phyloP scores from a whole-genome alignment of 2,888 invertebrate genomes.

The Temnothorax ravouxi region DNA sequence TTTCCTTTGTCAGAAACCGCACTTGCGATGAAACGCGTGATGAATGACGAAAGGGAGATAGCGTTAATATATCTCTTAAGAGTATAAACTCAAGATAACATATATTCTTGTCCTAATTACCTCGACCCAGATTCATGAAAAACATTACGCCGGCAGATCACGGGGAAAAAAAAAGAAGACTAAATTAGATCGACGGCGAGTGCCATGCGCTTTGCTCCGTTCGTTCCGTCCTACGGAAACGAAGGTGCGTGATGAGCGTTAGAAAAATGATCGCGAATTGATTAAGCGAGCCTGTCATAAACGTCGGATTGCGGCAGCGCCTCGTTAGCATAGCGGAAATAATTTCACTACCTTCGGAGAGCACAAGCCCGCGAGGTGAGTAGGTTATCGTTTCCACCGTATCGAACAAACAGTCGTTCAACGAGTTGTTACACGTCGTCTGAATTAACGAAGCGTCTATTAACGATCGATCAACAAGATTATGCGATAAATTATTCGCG shows the following conservation, averaged over 20 bases:
- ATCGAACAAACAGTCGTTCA: conserved; percentile 3
- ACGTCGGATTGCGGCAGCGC: conserved; percentile 12
- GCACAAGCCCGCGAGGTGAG: background rate
- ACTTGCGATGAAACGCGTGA: background rate
- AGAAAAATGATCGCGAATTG: conserved; percentile 1
- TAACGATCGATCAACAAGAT: conserved; percentile 15
- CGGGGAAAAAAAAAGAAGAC: background rate
- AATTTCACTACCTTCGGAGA: conserved; percentile 29
- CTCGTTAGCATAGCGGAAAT: conserved; percentile 27
- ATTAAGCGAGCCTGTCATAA: conserved; percentile 17
- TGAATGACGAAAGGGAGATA: conserved; percentile 13
- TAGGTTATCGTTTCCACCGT: conserved; percentile 1
- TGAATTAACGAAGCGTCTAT: conserved; percentile 20
- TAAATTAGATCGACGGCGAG: background rate
- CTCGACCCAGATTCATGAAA: conserved; percentile 32
- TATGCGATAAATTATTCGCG: background rate
- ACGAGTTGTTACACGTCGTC: background rate
- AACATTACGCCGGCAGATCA: background rate
- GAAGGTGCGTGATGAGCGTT: background rate
- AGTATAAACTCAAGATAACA: conserved; percentile 30
- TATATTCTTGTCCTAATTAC: conserved; percentile 13
- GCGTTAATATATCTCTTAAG: conserved; percentile 37
- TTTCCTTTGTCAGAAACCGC: background rate
- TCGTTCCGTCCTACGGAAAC: background rate
- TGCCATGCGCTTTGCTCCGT: background rate